These are phyloP conservation scores for Eustalomyia histrio DNA, from an alignment of 2,888 invertebrate genomes.

Conservation along the genomic window DNA sequence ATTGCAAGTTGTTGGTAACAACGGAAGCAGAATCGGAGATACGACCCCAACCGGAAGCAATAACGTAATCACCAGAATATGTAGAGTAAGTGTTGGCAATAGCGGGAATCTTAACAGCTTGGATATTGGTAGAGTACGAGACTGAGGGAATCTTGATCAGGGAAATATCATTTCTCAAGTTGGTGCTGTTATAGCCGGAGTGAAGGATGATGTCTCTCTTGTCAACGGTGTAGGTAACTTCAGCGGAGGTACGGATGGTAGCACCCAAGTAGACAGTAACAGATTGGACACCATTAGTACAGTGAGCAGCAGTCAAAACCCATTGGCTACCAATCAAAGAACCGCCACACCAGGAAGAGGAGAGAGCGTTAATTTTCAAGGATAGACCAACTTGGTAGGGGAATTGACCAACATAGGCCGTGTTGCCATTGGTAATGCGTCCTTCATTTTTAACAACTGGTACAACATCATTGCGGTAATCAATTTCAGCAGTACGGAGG, in stretches of 20 bases:
- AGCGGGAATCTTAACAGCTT: conserved; percentile 67
- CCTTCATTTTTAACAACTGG: conserved; percentile 66
- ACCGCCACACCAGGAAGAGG: conserved; percentile 74
- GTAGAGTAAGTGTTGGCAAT: conserved; percentile 52
- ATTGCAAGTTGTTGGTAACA: conserved; percentile 74
- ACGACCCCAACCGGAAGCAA: conserved; percentile 71
- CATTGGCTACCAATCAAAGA: conserved; percentile 72
- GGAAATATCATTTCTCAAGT: conserved; percentile 71
- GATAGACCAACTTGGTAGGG: conserved; percentile 74
- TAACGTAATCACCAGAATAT: conserved; percentile 65
- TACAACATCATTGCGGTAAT: conserved; percentile 48
- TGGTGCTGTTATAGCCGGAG: conserved; percentile 65
- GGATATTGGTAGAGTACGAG: conserved; percentile 57
- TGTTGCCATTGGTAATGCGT: conserved; percentile 69
- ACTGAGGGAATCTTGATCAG: conserved; percentile 69
- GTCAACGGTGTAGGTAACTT: conserved; percentile 57
- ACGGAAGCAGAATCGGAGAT: conserved; percentile 65
- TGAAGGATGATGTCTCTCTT: conserved; percentile 67
- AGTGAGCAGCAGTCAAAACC: conserved; percentile 76
- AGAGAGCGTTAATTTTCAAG: conserved; percentile 56
- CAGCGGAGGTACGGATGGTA: conserved; percentile 65
- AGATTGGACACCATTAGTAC: conserved; percentile 69
- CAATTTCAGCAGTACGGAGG: not conserved
- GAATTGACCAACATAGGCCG: conserved; percentile 65
- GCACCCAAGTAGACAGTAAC: conserved; percentile 69